Base-by-base conservation (phyloP, 2,113 vertebrate genomes). In the Dasypus novemcinctus region DNA sequence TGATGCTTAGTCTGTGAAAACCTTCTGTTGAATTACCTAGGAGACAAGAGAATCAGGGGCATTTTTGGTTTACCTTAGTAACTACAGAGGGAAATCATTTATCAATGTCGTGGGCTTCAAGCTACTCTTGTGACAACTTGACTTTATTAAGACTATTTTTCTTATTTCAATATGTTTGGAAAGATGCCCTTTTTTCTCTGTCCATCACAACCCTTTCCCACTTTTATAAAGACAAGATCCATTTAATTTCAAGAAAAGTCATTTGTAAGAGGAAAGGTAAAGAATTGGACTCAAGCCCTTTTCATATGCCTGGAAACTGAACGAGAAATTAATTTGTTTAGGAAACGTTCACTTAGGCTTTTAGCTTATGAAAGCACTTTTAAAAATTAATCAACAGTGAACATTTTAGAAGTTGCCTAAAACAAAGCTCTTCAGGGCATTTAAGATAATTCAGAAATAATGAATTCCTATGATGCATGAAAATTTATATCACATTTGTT, bases 1-100 rank as follows among this genome's bases (percentile, higher is more conserved):
- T 86, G 10, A 54, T 33, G 61, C 31, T 57, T 92, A 27, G 17
- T 91, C 63, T 59, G 5, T 79, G 38, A 87, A 97, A 96, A 88
- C 27, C 46, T 64, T 87, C 43, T 79, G 66, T 43, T 75, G 21
- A 52, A 75, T 88, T 57, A 61, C 69, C 74, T 71, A 83, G 72
- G 12, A 94, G 27, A 13, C 21, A 71, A 64, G 75, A 49, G 29
- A 64, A 57, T 4, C 20, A 20, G 4, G 1, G 29, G 5, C 57
- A 64, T 95, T 96, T 96, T 80, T 61, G 36, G 59, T 83, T 95
- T 94, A 75, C 38, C 52, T 96, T 83, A 72, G 7, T 69, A 82
- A 91, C 74, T 69, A 21, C 91, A n/a, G 71, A 61, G 13, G 87
- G 49, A 95, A 86, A 38, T 69, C 17, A 38, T 96, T 82, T 36